These are phyloP conservation scores for Siderastrea siderea DNA, from an alignment of 92 coral and sea anemone species.

Conservation along the genomic window DNA sequence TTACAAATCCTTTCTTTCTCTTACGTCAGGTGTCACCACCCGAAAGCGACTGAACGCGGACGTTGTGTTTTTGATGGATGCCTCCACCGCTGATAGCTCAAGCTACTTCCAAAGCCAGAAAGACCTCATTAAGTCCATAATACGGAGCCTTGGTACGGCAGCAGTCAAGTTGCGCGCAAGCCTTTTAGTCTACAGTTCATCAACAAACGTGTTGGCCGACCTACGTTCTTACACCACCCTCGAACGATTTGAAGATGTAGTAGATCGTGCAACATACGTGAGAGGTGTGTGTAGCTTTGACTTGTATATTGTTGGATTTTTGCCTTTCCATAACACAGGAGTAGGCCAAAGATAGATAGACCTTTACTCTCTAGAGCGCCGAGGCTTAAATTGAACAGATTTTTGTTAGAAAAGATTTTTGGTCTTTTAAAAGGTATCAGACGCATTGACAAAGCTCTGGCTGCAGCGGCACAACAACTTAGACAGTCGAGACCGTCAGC, in stretches of 20 bases:
- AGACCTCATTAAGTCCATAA: conserved; percentile 77
- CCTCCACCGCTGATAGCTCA: conserved; percentile 73
- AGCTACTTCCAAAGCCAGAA: conserved; percentile 76
- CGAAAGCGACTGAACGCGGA: conserved; percentile 70
- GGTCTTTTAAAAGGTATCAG: conserved; percentile 46
- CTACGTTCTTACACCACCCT: conserved; percentile 50
- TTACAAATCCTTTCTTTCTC: not conserved
- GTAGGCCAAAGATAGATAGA: no score
- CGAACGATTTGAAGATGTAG: conserved; percentile 50
- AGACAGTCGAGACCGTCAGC: conserved; percentile 71
- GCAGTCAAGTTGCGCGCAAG: conserved; percentile 74
- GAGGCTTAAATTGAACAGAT: no score
- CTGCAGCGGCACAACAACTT: conserved; percentile 70
- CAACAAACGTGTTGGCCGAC: conserved; percentile 40
- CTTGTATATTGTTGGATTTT: not conserved
- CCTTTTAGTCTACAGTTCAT: conserved; percentile 69
- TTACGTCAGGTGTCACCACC: conserved; percentile 53
- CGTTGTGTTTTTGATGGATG: conserved; percentile 90
- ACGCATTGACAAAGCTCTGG: conserved; percentile 76
- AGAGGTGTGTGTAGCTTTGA: conserved; percentile 23
- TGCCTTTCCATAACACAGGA: not conserved
- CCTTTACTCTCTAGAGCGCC: no score
- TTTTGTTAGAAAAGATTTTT: not conserved
- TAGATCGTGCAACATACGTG: conserved; percentile 35
- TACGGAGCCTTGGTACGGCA: conserved; percentile 65